Base-by-base conservation (phyloP, 2,113 vertebrate genomes). In the Hemiprocne comata region DNA sequence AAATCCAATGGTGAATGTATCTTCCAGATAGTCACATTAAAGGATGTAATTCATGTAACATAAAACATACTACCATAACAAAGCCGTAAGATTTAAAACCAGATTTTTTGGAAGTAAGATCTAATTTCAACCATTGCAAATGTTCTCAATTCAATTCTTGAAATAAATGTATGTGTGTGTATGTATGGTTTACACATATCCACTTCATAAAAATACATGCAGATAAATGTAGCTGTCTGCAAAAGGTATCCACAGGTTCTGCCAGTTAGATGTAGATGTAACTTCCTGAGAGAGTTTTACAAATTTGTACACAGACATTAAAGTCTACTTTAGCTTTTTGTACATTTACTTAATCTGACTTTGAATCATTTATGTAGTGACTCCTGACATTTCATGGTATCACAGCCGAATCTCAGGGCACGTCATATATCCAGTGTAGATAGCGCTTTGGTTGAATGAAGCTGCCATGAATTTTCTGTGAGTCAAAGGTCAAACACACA, bases 11-110 rank as follows among this genome's bases (percentile, higher is more conserved):
- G 91, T 70, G 87, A 95, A 93, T 96, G 96, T 75, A 96, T 97
- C 95, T 96, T 96, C 92, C 95, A 96, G 95, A 95, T 95, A 96
- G 9, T 93, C 93, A 87, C 94, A 82, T 95, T 96, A 93, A 95
- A 95, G 85, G 89, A 89, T 3, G 21, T 91, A 94, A 95, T 95
- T 95, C 86, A 83, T 77, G 78, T 92, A 94, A 96, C 90, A 90
- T 90, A 97, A 97, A 96, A 93, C 90, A 92, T 55, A 87, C 91
- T 91, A 95, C 86, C 80, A 95, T 93, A 94, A 94, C 93, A 97
- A 94, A 94, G 90, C 81, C 65, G 7, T n/a, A 66, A 77, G 81
- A 87, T 89, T 89, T 72, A 65, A 96, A 93, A 81, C 24, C 48
- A 85, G 77, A 83, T 74, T 80, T 94, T 93, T 93, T 94, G 71